Evolutionary conservation across 2,113 vertebrate species (phyloP).

Genomic region (Nycticebus coucang): DNA sequence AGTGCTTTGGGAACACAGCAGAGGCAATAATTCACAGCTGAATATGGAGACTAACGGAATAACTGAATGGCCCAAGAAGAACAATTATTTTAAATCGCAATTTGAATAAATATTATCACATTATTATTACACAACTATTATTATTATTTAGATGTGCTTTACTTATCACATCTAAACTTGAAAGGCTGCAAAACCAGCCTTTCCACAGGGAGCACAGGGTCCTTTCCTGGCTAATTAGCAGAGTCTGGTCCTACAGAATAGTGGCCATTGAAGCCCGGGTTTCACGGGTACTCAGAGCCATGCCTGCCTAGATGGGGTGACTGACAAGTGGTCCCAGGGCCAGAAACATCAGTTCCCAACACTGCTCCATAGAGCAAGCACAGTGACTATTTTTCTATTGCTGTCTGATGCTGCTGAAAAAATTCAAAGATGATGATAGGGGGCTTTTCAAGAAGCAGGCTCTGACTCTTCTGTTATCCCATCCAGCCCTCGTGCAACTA

Average conservation of each 20-base stretch:
- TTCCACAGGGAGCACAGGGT: background rate
- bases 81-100: background rate
- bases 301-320: background rate
- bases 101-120: background rate
- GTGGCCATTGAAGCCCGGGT: background rate
- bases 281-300: background rate
- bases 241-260: background rate
- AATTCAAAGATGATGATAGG: background rate
- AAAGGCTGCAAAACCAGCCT: background rate
- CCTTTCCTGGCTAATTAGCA: background rate
- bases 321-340: background rate
- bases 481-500: background rate
- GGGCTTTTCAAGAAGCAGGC: background rate
- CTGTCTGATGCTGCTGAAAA: background rate
- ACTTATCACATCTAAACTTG: background rate
- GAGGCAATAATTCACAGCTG: background rate
- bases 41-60: background rate
- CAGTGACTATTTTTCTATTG: background rate
- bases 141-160: background rate
- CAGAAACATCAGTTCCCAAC: background rate
- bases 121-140: too few relatives aligned
- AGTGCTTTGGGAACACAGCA: background rate
- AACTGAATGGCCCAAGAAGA: background rate
- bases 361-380: background rate
- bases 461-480: background rate